Conservation (phyloP, 2,888 invertebrate genomes). For the Lochmaea capreae region DNA sequence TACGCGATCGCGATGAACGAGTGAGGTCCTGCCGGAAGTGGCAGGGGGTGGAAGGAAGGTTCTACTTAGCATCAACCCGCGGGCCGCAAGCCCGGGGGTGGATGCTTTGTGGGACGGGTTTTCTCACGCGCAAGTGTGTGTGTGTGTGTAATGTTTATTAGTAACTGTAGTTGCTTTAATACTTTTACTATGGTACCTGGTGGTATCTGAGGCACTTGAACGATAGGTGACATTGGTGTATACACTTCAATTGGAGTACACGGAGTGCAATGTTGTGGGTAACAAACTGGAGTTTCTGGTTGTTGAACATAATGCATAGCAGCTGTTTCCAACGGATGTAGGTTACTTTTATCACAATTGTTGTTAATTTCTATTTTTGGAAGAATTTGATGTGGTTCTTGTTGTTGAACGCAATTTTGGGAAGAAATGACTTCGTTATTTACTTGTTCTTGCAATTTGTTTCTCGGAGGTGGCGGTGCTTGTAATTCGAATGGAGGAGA, state of each 20-base stretch:
- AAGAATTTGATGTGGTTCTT: background rate
- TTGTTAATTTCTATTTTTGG: background rate
- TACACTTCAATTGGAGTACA: constrained; percentile 27
- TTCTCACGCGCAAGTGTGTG: no score
- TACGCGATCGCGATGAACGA: no score
- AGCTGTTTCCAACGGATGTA: background rate
- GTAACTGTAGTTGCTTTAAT: background rate
- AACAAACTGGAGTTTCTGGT: constrained; percentile 11
- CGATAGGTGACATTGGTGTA: constrained; percentile 13
- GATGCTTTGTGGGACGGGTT: no score
- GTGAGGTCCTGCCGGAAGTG: no score
- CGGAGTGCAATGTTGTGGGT: constrained; percentile 8
- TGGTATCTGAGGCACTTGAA: constrained; percentile 15
- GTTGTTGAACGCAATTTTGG: background rate
- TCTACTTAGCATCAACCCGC: no score
- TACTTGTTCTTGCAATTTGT: constrained; percentile 18
- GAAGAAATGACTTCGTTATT: background rate
- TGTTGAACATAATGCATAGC: background rate
- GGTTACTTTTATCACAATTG: constrained; percentile 13
- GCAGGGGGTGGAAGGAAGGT: no score
- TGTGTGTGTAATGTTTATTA: constrained; percentile 1
- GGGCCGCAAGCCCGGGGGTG: no score
- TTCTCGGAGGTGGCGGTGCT: constrained; percentile 30
- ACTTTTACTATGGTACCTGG: constrained; percentile 29
- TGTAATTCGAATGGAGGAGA: constrained; percentile 39